Percentiles rank a stretch among this genome's conserved stretches.
Conservation (phyloP, 1,140 invertebrate genomes). For the Kradibia gibbosae region DNA sequence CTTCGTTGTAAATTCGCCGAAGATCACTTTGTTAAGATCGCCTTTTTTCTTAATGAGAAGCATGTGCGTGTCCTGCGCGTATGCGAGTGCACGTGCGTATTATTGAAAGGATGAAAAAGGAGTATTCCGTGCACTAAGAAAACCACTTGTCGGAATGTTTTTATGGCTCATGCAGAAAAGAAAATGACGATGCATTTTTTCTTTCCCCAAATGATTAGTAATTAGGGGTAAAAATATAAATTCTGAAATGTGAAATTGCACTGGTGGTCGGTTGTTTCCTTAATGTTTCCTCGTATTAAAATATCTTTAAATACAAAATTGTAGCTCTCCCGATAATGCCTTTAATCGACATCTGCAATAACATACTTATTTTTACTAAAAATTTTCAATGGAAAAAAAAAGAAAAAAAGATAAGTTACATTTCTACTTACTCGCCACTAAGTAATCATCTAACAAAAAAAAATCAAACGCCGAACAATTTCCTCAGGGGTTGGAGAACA, state of each 20-base stretch:
- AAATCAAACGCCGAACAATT: too few relatives aligned
- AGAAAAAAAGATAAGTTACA: too few relatives aligned
- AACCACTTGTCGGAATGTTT: slow-evolving; percentile 22
- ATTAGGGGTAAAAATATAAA: slow-evolving; percentile 7
- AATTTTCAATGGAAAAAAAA: too few relatives aligned
- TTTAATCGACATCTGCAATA: background rate
- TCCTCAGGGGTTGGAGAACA: too few relatives aligned
- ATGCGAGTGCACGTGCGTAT: background rate
- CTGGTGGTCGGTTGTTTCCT: background rate
- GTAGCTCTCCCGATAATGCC: background rate
- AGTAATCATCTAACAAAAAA: too few relatives aligned
- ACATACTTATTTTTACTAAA: background rate
- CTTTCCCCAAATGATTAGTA: background rate
- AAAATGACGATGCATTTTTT: background rate
- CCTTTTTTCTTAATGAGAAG: background rate
- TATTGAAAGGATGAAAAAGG: background rate
- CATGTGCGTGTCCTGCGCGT: background rate
- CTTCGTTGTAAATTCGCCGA: background rate
- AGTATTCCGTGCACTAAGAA: background rate
- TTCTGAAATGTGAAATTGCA: slow-evolving; percentile 12
- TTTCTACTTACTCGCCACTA: too few relatives aligned
- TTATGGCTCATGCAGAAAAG: background rate
- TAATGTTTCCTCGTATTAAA: too few relatives aligned
- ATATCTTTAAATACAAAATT: background rate
- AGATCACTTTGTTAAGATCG: background rate